These are phyloP conservation scores for Cheirogaleus major DNA, from an alignment of 2,797 vertebrate genomes.

Conservation along the genomic window DNA sequence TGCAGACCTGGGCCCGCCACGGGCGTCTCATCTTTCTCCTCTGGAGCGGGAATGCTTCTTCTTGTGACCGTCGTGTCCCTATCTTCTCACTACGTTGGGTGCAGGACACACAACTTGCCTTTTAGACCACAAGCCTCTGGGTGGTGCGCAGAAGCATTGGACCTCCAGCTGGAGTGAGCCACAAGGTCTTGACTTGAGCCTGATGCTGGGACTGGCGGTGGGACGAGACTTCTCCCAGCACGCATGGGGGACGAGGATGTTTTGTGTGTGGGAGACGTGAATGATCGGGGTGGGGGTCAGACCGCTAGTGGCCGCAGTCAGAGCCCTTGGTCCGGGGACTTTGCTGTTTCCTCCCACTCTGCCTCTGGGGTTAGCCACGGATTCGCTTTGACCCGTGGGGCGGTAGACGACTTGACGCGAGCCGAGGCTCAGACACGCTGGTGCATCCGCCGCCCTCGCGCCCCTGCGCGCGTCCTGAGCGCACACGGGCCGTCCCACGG, in stretches of 20 bases:
- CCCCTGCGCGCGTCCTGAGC: not conserved
- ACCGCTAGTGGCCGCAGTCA: too few species aligned
- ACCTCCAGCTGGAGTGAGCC: not conserved
- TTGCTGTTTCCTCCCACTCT: not conserved
- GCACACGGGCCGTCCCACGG: too few species aligned
- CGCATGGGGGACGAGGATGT: too few species aligned
- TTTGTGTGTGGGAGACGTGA: not conserved
- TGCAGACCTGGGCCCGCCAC: accelerated
- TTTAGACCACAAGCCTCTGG: too few species aligned
- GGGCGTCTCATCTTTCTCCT: too few species aligned
- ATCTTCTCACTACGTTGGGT: not conserved
- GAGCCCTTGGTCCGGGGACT: too few species aligned
- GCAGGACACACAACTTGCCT: not conserved
- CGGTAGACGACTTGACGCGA: too few species aligned
- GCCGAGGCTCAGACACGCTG: not conserved
- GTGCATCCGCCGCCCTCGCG: not conserved
- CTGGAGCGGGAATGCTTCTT: not conserved
- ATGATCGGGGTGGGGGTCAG: too few species aligned
- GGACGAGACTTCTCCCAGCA: not conserved
- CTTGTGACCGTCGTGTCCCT: too few species aligned
- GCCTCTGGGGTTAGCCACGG: not conserved
- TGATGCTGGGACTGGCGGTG: not conserved
- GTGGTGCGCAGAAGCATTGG: not conserved
- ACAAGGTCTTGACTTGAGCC: not conserved
- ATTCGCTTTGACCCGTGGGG: not conserved